Percentiles rank a stretch among this genome's conserved stretches.
Evolutionary conservation across 2,797 vertebrate species (phyloP).

Genomic region (Rhinichthys osculus): DNA sequence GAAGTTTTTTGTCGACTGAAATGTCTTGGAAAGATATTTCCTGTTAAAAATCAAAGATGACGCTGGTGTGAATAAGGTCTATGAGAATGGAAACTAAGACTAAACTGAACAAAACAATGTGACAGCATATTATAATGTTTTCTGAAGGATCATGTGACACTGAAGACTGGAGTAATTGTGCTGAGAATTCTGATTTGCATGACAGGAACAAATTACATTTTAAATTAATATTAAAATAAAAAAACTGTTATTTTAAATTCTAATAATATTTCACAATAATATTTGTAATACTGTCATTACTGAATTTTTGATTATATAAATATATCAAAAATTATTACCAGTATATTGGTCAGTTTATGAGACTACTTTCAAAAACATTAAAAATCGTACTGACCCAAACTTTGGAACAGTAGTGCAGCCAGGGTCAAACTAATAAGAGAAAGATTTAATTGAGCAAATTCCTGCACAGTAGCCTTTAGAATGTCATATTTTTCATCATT

Average conservation of each 20-base stretch:
- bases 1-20: no score
- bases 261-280: neutral
- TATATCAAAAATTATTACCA: no score
- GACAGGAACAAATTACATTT: neutral
- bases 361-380: neutral
- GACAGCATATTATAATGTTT: neutral
- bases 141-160: neutral
- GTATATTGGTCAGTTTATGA: neutral
- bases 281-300: neutral
- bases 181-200: neutral
- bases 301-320: neutral
- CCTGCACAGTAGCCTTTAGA: slow-evolving; percentile 28
- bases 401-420: neutral
- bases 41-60: no score
- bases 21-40: no score
- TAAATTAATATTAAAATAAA: neutral
- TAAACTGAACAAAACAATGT: neutral
- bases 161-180: neutral
- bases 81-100: neutral
- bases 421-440: neutral
- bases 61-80: neutral
- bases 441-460: neutral
- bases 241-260: neutral
- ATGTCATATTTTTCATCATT: slow-evolving; percentile 38
- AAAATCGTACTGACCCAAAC: neutral